phyloP scores from a whole-genome alignment of 2,113 vertebrate species.

The Nothobranchius kuhntae region DNA sequence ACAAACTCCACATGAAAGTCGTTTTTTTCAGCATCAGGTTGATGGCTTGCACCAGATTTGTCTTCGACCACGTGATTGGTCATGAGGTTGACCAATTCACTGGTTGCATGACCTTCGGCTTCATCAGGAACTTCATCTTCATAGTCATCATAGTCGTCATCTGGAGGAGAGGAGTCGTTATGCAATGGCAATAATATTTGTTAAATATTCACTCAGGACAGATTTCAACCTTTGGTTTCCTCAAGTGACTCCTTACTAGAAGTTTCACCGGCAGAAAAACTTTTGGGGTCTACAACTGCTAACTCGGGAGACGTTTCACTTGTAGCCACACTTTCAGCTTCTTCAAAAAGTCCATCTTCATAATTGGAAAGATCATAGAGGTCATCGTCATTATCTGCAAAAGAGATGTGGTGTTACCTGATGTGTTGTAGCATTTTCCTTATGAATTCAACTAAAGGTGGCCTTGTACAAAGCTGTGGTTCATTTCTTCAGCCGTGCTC shows the following conservation, averaged over 20 bases:
- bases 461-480: no score
- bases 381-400: background rate
- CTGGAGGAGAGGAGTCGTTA: constrained; percentile 8
- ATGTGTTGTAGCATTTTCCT: no score
- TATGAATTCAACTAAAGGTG: no score
- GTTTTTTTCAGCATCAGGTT: background rate
- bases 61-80: background rate
- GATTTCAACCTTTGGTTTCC: background rate
- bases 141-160: background rate
- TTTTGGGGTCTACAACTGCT: background rate
- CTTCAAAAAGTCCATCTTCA: background rate
- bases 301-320: background rate
- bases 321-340: background rate
- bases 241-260: background rate
- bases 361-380: background rate
- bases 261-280: background rate
- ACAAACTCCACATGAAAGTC: background rate
- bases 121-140: constrained; percentile 7
- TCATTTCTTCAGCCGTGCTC: no score
- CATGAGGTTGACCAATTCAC: background rate
- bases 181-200: background rate
- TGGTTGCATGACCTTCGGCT: background rate
- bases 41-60: background rate
- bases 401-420: background rate
- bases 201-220: background rate